Evolutionary conservation across 1,140 invertebrate species (phyloP), one percentile per base, ranked within the genome.

Genomic region (Solen grandis): DNA sequence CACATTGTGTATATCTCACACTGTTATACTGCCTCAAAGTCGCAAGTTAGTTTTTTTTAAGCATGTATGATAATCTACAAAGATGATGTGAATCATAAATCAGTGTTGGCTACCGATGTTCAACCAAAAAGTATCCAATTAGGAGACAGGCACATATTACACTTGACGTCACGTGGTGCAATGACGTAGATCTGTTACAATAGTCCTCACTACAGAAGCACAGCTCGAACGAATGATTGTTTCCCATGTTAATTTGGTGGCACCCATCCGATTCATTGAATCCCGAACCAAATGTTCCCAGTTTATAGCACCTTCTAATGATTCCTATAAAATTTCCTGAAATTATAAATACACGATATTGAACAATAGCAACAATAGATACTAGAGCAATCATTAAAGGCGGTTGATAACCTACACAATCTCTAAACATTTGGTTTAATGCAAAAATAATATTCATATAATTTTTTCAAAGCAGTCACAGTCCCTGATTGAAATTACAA

Each of bases 171-270:
- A n/a, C n/a, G n/a, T n/a, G n/a, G n/a, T n/a, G n/a, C n/a, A n/a
- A n/a, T n/a, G n/a, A n/a, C 25, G 60, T 54, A 38, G 69, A 22
- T 10, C 16, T n/a, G n/a, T 76, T 76, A 29, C 73, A 76, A 31
- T 76, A 76, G 50, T 76, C 73, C 36, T 50, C 31, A 54, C 73
- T 76, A n/a, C 73, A 76, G 19, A 76, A 55, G 31, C 73, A 75
- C n/a, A 76, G 55, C 25, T 33, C n/a, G 19, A 29, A 76, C 38
- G 59, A 35, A 31, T 33, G 16, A 25, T 50, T 52, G 55, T 54
- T 25, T 35, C 27, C 31, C 13, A n/a, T 19, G 46, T 19, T 19
- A 13, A 63, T 13, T 36, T 76, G 33, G 5, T 66, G 60, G 25
- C 73, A 76, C 46, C 72, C 72, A 63, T 75, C 60, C 36, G 54